Evolutionary conservation across 2,888 invertebrate species (phyloP), one percentile per base, ranked within the genome.

Genomic region (Pachydiplax longipennis): DNA sequence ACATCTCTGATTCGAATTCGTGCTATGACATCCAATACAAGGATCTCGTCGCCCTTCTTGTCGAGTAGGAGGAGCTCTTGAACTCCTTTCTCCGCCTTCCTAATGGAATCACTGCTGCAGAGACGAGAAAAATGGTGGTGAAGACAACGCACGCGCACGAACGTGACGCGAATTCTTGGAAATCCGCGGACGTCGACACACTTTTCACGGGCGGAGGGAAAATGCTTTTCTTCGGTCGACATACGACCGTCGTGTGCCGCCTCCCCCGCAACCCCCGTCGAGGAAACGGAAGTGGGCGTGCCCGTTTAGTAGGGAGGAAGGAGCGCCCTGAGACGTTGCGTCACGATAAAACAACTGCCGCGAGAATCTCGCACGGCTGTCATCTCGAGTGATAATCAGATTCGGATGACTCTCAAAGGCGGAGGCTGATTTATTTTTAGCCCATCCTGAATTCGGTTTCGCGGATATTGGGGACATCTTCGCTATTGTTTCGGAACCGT

Each of bases 231-330:
- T 13, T 35, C 61, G 37, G 10, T 87, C 37, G 58, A 22, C 83
- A 35, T 58, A 31, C 37, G 35, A 18, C 15, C 80, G 40, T 81
- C 22, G 65, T 22, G 15, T 65, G 81, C 37, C 37, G 35, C 87
- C 61, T 40, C 40, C 37, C 37, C 37, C 87, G 35, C 58, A 58
- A 35, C 40, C 82, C 48, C 48, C 25, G 31, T 25, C 6, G 31
- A 58, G 83, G 31, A 83, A 58, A 83, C 83, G 83, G 83, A 83
- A 83, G 44, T 58, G 83, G 83, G 82, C 10, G 40, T n/a, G 82
- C 44, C 48, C 82, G 25, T n/a, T 82, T 82, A 53, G 48, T n/a
- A n/a, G n/a, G n/a, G 35, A 35, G 83, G 83, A 58, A 58, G 53
- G 58, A 58, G 53, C 2, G 13, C 31, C 22, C 12, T 53, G 87